Evolutionary conservation across 2,888 invertebrate genomes (phyloP), one percentile per base, ranked within the genome.

Genomic region (Adelphocoris suturalis): DNA sequence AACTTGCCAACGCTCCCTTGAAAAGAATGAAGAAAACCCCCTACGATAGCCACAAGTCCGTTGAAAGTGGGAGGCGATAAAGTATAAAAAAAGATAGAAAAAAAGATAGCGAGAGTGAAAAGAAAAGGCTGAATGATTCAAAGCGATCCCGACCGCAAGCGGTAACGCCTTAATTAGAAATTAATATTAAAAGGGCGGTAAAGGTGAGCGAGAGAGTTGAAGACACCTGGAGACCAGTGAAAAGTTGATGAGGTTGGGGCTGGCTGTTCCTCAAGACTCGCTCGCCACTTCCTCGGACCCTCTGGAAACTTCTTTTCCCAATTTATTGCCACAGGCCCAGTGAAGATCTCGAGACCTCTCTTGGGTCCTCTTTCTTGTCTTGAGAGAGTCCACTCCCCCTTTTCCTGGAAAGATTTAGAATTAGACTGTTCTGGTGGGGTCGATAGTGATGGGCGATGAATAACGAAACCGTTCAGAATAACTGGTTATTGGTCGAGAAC

Each of bases 111-210:
- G 68, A 12, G 0, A 23, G 12, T n/a, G 27, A 11, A 52, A 82
- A 52, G 23, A 82, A 82, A 52, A 82, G 23, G 82, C 11, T 82
- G 52, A 82, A 82, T 82, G 47, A 82, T 82, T 82, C 82, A 82
- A 52, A 19, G 52, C 82, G 82, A 82, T 82, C 47, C 46, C 82
- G 13, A 48, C 52, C 82, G 52, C 82, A 82, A 82, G 82, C 82
- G 82, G 82, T 82, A 52, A 82, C 82, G 82, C 47, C 52, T 52
- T 86, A 86, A 86, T 86, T 86, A 86, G 68, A 75, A 86, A 86
- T 86, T 86, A 86, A 86, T 86, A 86, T 86, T 86, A 68, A 85
- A 48, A 75, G 48, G 37, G 28, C 23, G 46, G 47, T 23, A 86
- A 75, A 86, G 75, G 82, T 28, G 68, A 85, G 61, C 61, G 85